Base-by-base conservation (phyloP, 2,888 invertebrate genomes). In the Drosophila anomelani region DNA sequence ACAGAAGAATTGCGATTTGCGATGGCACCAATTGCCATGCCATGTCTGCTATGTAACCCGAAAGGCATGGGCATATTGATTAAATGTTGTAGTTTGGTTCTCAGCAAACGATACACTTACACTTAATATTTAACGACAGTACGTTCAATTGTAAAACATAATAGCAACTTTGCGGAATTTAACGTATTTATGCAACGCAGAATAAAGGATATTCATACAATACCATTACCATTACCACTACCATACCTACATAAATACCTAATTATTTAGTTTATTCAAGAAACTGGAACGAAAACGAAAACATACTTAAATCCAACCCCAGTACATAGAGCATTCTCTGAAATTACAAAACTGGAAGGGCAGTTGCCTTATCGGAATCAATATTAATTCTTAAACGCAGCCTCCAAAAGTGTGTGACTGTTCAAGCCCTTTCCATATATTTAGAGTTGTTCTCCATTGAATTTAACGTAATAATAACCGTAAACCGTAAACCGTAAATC, bases 61-160 rank as follows among this genome's bases (percentile, higher is more conserved):
- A 38, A 73, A 54, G 34, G 53, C 73, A 71, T 63, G 71, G 63
- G 74, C 76, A 71, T 59, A 74, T 73, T 60, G 58, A 77, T 54
- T 76, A 85, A 78, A 76, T 72, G 75, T 79, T 79, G 77, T 80
- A 81, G 89, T 76, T 88, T 81, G 88, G 79, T 78, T 90, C 81
- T 68, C 43, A 70, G 72, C 64, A 79, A 78, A 78, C 74, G 69
- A 64, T 68, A 81, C 66, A 61, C 73, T 41, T 69, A 81, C 66
- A 61, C 71, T 41, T 39, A 69, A 75, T 73, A 70, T 59, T 59
- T 57, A 73, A 74, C 68, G 59, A 77, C 46, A 71, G 58, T 49
- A 70, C 63, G 74, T 61, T 66, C 54, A 72, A 76, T 61, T 66
- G 56, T 73, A 76, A 59, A 63, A 69, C 58, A 54, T 74, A 68